Percentiles rank a stretch among this genome's conserved stretches.
Conservation (phyloP, 2,888 invertebrate genomes). For the Nowickia ferox region DNA sequence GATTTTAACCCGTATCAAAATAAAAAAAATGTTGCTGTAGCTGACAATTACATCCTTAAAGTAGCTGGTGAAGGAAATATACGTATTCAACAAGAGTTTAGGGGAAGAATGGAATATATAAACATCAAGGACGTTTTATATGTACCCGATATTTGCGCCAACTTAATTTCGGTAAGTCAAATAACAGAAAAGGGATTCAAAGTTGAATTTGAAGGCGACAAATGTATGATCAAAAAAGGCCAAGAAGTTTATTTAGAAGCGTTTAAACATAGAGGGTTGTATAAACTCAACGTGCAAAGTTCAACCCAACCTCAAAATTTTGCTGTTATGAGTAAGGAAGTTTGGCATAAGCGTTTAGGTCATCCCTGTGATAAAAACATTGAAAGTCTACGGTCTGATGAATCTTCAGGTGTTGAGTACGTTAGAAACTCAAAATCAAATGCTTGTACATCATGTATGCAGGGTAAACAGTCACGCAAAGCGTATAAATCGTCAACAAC, state of each 20-base stretch:
- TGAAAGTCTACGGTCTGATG: too few relatives aligned
- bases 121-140: neutral
- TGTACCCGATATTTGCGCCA: conserved; percentile 1
- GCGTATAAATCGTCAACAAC: too few relatives aligned
- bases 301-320: too few relatives aligned
- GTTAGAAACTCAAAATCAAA: too few relatives aligned
- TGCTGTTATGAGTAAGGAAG: too few relatives aligned
- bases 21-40: neutral
- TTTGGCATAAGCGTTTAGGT: too few relatives aligned
- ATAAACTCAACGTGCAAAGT: too few relatives aligned
- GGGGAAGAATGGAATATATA: neutral
- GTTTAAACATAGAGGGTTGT: too few relatives aligned
- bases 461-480: too few relatives aligned
- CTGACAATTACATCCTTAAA: neutral
- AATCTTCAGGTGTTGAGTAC: too few relatives aligned
- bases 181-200: neutral
- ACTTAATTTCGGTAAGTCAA: neutral
- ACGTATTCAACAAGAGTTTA: neutral
- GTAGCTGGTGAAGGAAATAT: neutral
- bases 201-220: neutral
- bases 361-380: too few relatives aligned
- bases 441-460: too few relatives aligned
- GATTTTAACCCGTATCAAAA: neutral
- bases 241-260: neutral
- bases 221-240: neutral